These are phyloP conservation scores for Pterocles orientalis DNA, from an alignment of 2,113 vertebrate genomes.

Conservation along the genomic window DNA sequence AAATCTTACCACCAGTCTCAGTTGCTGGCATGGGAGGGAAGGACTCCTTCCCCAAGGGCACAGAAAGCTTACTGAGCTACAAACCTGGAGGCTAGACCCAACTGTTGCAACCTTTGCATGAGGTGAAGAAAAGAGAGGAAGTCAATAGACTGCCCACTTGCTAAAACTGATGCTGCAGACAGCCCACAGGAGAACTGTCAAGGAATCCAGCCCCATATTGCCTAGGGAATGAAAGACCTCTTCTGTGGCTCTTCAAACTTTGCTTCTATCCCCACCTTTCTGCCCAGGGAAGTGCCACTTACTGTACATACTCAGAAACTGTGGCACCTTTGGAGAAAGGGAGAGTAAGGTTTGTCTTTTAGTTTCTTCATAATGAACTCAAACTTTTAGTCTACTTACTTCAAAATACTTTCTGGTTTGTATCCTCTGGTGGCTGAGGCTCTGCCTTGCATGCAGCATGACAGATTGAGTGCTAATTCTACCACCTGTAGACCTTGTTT, in stretches of 20 bases:
- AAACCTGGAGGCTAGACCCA: neutral
- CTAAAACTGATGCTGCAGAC: neutral
- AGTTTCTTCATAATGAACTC: neutral
- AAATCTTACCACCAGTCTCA: neutral
- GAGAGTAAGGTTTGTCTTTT: neutral
- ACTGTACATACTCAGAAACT: fast-evolving
- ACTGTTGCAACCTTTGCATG: neutral
- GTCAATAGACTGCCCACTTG: neutral
- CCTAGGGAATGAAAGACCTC: neutral
- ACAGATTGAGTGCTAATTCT: constrained; percentile 64
- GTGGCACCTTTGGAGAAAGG: neutral
- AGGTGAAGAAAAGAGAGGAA: neutral
- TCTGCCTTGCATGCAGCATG: constrained; percentile 8
- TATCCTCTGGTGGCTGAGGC: neutral
- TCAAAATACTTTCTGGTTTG: neutral
- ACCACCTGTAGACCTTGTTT: constrained; percentile 61
- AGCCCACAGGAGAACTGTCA: neutral
- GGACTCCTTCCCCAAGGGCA: neutral
- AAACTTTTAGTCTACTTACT: neutral
- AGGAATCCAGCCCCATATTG: neutral
- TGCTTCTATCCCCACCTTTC: neutral
- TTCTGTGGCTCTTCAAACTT: neutral
- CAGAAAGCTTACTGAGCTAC: neutral
- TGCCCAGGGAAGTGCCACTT: neutral
- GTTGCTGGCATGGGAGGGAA: neutral